These are phyloP conservation scores for Atractosteus spatula DNA, from an alignment of 2,113 vertebrate genomes.

Conservation along the genomic window DNA sequence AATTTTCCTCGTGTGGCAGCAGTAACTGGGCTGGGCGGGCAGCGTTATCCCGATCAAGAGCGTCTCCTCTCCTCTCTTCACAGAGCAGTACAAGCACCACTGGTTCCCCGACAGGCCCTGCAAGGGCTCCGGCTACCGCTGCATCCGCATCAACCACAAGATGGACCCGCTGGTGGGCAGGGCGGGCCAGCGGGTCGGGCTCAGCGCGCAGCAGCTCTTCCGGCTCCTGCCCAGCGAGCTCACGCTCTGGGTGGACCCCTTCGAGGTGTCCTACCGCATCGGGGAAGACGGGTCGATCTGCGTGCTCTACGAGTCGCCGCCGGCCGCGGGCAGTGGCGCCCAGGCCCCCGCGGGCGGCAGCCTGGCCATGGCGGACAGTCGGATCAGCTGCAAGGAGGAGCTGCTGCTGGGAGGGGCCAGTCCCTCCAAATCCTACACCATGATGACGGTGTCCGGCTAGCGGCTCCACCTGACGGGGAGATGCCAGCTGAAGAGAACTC, in stretches of 20 bases:
- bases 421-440: conserved; percentile 96
- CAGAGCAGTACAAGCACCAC: conserved; percentile 98
- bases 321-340: conserved; percentile 60
- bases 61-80: conserved; percentile 16
- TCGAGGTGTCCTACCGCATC: conserved; percentile 97
- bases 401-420: conserved; percentile 91
- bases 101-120: conserved; percentile 98
- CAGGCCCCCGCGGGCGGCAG: conserved; percentile 36
- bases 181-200: conserved; percentile 93
- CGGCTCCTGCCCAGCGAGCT: conserved; percentile 96
- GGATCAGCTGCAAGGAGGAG: conserved; percentile 99
- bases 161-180: conserved; percentile 98
- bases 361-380: conserved; percentile 89
- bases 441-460: conserved; percentile 99
- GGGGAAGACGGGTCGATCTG: conserved; percentile 99
- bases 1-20: too few species aligned
- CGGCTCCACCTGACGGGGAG: conserved; percentile 63
- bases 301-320: conserved; percentile 93
- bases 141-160: conserved; percentile 99
- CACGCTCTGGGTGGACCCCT: conserved; percentile 98
- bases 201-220: conserved; percentile 97
- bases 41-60: neutral
- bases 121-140: conserved; percentile 97
- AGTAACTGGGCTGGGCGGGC: too few species aligned
- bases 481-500: conserved; percentile 85